Conservation (phyloP, 2,113 vertebrate genomes). For the Microcebus murinus region DNA sequence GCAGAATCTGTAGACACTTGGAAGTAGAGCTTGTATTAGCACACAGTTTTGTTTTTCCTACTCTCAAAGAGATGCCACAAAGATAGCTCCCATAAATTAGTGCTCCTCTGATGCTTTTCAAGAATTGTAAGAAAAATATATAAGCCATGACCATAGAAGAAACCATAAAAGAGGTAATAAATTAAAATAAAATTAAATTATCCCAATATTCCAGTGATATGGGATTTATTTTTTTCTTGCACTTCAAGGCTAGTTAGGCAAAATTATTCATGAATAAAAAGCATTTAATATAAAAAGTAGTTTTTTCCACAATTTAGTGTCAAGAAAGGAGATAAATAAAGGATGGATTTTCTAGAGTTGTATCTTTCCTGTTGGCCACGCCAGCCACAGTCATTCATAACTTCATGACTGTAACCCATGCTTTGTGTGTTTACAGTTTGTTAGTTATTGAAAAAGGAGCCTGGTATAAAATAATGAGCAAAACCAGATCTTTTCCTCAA, state of each 20-base stretch:
- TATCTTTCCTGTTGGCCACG: background rate
- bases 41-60: background rate
- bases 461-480: background rate
- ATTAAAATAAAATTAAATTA: constrained; percentile 8
- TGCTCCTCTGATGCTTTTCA: background rate
- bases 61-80: background rate
- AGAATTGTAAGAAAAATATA: background rate
- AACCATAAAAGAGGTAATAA: background rate
- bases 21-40: background rate
- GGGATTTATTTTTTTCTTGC: background rate
- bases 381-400: background rate
- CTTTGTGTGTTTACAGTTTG: background rate
- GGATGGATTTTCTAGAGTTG: background rate
- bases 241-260: background rate
- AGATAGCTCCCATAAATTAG: background rate
- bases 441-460: background rate
- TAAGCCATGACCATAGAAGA: background rate
- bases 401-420: background rate
- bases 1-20: background rate
- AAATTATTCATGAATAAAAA: background rate
- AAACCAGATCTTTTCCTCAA: background rate
- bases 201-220: background rate
- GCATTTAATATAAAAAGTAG: background rate
- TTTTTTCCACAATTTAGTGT: background rate
- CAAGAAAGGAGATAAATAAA: background rate